phyloP scores from a whole-genome alignment of 2,888 invertebrate species.

The Lumbricus terrestris region DNA sequence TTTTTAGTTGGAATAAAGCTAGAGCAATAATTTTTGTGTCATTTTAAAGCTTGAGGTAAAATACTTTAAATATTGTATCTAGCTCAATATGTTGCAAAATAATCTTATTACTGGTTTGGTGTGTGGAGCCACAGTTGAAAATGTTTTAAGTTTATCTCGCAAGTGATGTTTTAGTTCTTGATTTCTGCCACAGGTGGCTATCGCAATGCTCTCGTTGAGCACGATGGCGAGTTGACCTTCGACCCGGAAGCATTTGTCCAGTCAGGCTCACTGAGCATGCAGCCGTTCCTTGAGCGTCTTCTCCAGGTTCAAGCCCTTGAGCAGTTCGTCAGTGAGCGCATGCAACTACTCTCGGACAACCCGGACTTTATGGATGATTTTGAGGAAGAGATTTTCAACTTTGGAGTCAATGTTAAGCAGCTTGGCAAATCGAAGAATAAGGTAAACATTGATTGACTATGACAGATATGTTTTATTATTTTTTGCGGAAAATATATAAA shows the following conservation, averaged over 20 bases:
- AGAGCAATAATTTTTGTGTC: too few relatives aligned
- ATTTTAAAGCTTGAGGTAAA: too few relatives aligned
- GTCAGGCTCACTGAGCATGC: slow-evolving; percentile 79
- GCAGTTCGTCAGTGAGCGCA: slow-evolving; percentile 89
- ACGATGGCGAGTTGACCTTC: slow-evolving; percentile 74
- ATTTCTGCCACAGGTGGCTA: slow-evolving; percentile 50
- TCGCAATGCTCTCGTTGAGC: slow-evolving; percentile 73
- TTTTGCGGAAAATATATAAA: neutral
- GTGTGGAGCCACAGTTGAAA: too few relatives aligned
- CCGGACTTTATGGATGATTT: slow-evolving; percentile 93
- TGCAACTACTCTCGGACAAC: slow-evolving; percentile 88
- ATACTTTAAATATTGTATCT: too few relatives aligned
- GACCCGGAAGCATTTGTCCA: slow-evolving; percentile 83
- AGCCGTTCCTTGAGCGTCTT: slow-evolving; percentile 85
- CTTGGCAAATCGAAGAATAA: neutral
- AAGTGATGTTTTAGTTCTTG: too few relatives aligned
- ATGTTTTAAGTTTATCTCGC: neutral
- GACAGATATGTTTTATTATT: neutral
- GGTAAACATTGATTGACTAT: neutral
- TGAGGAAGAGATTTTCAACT: slow-evolving; percentile 73
- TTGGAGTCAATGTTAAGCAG: neutral
- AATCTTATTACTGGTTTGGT: too few relatives aligned
- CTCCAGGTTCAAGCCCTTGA: slow-evolving; percentile 67
- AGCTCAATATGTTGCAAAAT: too few relatives aligned
- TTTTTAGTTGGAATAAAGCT: too few relatives aligned